Evolutionary conservation across 64 coral and sea anemone species (phyloP), one percentile per base, ranked within the genome.

Genomic region (Acropora yongei): DNA sequence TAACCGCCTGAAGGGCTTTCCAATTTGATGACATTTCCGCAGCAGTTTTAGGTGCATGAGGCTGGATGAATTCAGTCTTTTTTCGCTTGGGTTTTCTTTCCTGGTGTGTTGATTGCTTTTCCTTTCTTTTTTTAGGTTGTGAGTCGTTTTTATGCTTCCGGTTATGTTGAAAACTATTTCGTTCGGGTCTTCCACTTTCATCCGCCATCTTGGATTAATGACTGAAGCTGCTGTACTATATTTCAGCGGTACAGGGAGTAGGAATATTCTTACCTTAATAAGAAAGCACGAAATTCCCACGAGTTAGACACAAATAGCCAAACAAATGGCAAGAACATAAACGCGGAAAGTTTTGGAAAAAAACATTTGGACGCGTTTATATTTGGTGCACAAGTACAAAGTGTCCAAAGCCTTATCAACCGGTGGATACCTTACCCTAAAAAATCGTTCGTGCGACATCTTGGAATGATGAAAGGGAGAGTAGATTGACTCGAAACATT

Each of bases 21-120:
- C 95, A 97, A 57, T 97, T 97, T 76, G 95, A 93, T 42, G 95
- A 97, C 49, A 97, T 93, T 48, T 97, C 95, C 30, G 68, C 74
- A 39, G 92, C 88, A 14, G 91, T 76, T 94, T 97, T 87, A 19
- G 95, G 92, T 2, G 94, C 77, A 19, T 42, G 76, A 51, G 88
- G 95, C 51, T 72, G 77, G 19, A 88, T 17, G 71, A 7, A 80
- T 12, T 90, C 39, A 8, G 19, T 77, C n/a, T 72, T 87, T 9
- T 16, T 20, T 47, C 67, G 66, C 61, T 91, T 87, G 66, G 46
- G 50, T 57, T 95, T 78, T 68, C 80, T 44, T 67, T 67, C 68
- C 6, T 43, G 5, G 41, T 88, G 49, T 5, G 14, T 1, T 51
- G 8, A 75, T n/a, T 13, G 40, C 49, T 12, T 75, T 74, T 19